A percentile compares a stretch with the other conserved stretches of the same genome.
Conservation (phyloP, 2,113 vertebrate genomes). For the Syngnathus scovelli region DNA sequence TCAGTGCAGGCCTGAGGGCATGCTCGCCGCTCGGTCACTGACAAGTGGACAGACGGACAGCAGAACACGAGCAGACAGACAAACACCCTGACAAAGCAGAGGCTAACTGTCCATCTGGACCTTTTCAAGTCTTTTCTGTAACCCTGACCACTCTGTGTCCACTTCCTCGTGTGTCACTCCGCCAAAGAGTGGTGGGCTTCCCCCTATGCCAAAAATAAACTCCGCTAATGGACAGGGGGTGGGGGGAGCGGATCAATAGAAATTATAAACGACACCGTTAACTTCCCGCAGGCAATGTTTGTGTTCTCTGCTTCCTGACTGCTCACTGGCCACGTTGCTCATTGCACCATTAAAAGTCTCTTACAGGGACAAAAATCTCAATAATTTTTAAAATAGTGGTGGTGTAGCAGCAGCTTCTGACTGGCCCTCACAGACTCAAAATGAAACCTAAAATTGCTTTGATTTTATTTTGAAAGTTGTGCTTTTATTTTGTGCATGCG, state of each 20-base stretch:
- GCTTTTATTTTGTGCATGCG: too few species aligned
- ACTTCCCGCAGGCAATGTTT: conserved; percentile 54
- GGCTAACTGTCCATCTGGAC: conserved; percentile 1
- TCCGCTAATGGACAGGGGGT: conserved; percentile 47
- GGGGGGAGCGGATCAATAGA: conserved; percentile 60
- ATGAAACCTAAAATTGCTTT: too few species aligned
- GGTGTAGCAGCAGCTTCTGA: background rate
- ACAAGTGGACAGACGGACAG: conserved; percentile 39
- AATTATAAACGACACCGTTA: conserved; percentile 61
- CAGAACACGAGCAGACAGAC: conserved; percentile 18
- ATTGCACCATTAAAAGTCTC: background rate
- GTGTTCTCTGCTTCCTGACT: conserved; percentile 6
- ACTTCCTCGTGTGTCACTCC: conserved; percentile 61
- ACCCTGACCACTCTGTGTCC: conserved; percentile 38
- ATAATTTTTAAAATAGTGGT: background rate
- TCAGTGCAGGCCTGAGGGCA: conserved; percentile 55
- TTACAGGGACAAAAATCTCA: background rate
- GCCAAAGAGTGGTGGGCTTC: conserved; percentile 46
- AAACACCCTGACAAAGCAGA: conserved; percentile 23
- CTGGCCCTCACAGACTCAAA: too few species aligned
- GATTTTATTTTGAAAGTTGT: too few species aligned
- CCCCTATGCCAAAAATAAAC: conserved; percentile 58
- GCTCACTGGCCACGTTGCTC: background rate
- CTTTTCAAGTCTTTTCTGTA: conserved; percentile 35
- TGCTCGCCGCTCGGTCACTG: conserved; percentile 52